phyloP scores from a whole-genome alignment of 2,797 vertebrate genomes.

The Novumbra hubbsi region DNA sequence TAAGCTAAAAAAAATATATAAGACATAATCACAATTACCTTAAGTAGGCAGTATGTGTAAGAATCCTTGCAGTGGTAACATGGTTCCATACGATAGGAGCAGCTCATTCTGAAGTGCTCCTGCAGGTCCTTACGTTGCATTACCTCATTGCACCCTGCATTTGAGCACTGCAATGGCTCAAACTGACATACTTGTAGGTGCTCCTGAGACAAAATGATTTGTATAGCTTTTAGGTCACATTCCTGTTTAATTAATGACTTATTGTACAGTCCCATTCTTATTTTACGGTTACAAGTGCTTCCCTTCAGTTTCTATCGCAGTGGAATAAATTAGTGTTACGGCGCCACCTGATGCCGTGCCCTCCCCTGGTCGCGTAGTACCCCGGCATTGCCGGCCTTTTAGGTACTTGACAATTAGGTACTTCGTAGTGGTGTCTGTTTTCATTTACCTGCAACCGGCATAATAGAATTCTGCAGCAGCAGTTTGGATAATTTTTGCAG shows the following conservation, averaged over 20 bases:
- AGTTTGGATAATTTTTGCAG: slow-evolving; percentile 83
- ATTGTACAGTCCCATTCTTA: background rate
- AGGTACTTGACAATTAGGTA: no score
- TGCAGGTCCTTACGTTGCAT: slow-evolving; percentile 76
- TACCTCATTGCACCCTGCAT: slow-evolving; percentile 71
- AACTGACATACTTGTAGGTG: slow-evolving; percentile 83
- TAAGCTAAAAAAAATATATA: background rate
- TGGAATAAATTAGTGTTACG: no score
- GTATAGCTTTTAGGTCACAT: background rate
- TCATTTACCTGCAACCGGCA: slow-evolving; percentile 80
- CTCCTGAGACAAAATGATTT: slow-evolving; percentile 67
- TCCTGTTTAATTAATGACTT: background rate
- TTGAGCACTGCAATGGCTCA: slow-evolving; percentile 75
- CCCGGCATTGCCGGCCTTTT: no score
- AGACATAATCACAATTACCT: slow-evolving; percentile 28
- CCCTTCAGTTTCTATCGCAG: background rate
- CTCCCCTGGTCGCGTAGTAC: no score
- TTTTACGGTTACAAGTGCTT: no score
- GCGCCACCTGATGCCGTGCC: no score
- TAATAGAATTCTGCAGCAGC: slow-evolving; percentile 73
- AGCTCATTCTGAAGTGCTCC: slow-evolving; percentile 71
- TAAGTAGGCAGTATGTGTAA: slow-evolving; percentile 29
- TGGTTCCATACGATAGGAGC: slow-evolving; percentile 73
- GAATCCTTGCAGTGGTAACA: slow-evolving; percentile 54
- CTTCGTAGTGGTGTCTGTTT: background rate